Base-by-base conservation (phyloP, 2,113 vertebrate genomes). In the Amblyornis subalaris region DNA sequence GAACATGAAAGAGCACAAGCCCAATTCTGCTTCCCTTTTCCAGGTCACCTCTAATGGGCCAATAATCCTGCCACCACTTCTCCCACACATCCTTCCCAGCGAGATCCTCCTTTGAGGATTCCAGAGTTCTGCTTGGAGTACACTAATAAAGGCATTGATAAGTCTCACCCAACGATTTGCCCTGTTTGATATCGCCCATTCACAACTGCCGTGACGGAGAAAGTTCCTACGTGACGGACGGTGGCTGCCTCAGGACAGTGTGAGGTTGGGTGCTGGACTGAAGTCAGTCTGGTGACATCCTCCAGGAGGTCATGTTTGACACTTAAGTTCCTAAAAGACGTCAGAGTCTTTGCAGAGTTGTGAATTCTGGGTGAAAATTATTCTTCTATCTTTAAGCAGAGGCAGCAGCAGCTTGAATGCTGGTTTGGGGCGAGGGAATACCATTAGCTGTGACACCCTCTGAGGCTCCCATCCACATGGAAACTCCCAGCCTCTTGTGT, bases 31-130 rank as follows among this genome's bases (percentile, higher is more conserved):
- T 58, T 67, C 55, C 78, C 67, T 66, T 88, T 85, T 60, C 24
- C 24, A 67, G 69, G 82, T 50, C 64, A 40, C 67, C 74, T 74
- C 73, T 88, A 97, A 89, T 76, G 85, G 96, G 69, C 87, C 95
- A 93, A 12, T 95, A 83, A 55, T 88, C 75, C 53, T 69, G 84
- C 67, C 67, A 82, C 10, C 47, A 15, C 79, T 95, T 88, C 87
- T 70, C 88, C 91, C 58, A 91, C 13, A 0, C 29, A 14, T 96
- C 95, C 89, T 96, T 97, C 85, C 74, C 19, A 2, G 88, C 70
- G 89, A 92, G 96, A 84, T 88, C 33, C 64, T 91, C 80, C 96
- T 96, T 95, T 96, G 96, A 97, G 95, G 89, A 78, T 72, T 93
- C 93, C 1, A 0, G 42, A 90, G 93, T 96, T 95, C 90, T 70